Conservation (phyloP, 2,797 vertebrate genomes). For the Urophycis tenuis region DNA sequence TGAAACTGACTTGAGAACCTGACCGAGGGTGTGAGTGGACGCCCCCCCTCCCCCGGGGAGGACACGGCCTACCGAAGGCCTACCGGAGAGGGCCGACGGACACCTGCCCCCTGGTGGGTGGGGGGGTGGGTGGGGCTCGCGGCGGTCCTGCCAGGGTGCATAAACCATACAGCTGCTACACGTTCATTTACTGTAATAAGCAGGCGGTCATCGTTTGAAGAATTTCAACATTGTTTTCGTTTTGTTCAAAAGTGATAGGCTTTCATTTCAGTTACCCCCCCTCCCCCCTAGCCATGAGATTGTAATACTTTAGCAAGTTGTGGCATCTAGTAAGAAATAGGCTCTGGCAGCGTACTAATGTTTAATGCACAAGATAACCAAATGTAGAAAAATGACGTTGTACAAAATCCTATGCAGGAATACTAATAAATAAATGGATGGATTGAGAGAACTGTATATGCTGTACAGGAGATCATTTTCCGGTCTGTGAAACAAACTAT, state of each 20-base stretch:
- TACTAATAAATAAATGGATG: constrained; percentile 76
- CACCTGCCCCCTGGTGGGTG: constrained; percentile 53
- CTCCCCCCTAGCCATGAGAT: constrained; percentile 72
- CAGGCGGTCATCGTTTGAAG: constrained; percentile 52
- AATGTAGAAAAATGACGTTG: constrained; percentile 82
- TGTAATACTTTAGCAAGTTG: constrained; percentile 71
- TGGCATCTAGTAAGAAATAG: constrained; percentile 69
- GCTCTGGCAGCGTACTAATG: constrained; percentile 75
- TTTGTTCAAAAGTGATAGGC: constrained; percentile 64
- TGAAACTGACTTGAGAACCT: constrained; percentile 67
- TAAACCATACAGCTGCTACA: constrained; percentile 65
- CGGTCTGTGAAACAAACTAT: constrained; percentile 86
- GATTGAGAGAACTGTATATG: constrained; percentile 82
- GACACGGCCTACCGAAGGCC: constrained; percentile 27
- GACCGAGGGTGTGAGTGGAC: constrained; percentile 67
- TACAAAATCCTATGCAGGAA: constrained; percentile 96
- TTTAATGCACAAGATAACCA: constrained; percentile 90
- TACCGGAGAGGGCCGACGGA: constrained; percentile 49
- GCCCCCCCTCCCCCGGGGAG: background rate
- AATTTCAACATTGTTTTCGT: constrained; percentile 61
- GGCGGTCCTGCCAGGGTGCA: constrained; percentile 57
- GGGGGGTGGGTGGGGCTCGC: constrained; percentile 22
- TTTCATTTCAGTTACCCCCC: constrained; percentile 68
- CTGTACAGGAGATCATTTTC: constrained; percentile 87
- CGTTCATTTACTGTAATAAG: constrained; percentile 64